Base-by-base conservation (phyloP, 2,797 vertebrate genomes). In the Siniperca scherzeri region DNA sequence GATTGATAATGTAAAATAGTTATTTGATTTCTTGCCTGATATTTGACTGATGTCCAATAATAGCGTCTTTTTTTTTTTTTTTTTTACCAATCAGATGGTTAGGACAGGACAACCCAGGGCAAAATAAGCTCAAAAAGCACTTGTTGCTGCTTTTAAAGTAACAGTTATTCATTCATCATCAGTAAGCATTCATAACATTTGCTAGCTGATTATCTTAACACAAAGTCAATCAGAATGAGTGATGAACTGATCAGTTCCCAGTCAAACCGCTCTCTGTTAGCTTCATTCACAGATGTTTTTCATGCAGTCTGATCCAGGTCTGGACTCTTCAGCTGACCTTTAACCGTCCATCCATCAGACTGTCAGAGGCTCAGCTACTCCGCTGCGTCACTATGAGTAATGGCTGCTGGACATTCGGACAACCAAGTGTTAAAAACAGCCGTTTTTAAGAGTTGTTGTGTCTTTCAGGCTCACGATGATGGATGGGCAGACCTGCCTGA, bases 241-340 rank as follows among this genome's bases (percentile, higher is more conserved):
- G 55, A 38, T 19, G 27, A 53, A 6, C 50, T n/a, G 42, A 27
- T 70, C 69, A 40, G 21, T n/a, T 16, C 40, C n/a, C 52, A 17
- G 10, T 44, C n/a, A 60, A 46, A 36, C 19, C 2, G 22, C 55
- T 36, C 21, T n/a, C 30, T 36, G 17, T 33, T 7, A 21, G 22
- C 27, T 52, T 3, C 21, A 13, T 30, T 17, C 6, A 46, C 17
- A 8, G 9, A 33, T 70, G 66, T 52, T 33, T 33, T 25, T 44
- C 8, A 33, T 53, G 56, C 48, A 7, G 25, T 70, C 10, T 36
- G 7, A 42, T 53, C 14, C 7, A 17, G 30, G 60, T 38, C 42
- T 36, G 11, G 46, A 38, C 62, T 60, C 78, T 62, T 46, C 69
- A 48, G 7, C 14, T 36, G 75, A 78, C 70, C 83, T 85, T 70